These are phyloP conservation scores for Nematostella vectensis DNA, from an alignment of 92 coral and sea anemone species.

Conservation along the genomic window DNA sequence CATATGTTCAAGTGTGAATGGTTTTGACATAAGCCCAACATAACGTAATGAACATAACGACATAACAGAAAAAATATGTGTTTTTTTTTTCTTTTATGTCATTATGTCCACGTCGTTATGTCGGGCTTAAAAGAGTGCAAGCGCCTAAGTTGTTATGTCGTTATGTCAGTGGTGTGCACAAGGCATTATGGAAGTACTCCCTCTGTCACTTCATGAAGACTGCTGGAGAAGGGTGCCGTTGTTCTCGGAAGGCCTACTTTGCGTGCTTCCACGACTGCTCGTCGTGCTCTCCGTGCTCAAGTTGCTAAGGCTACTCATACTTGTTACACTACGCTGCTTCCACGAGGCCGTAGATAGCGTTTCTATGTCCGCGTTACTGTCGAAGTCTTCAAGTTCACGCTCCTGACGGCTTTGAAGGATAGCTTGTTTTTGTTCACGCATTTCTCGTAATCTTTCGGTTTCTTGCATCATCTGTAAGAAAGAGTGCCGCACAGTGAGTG, in stretches of 20 bases:
- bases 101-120: too few species aligned
- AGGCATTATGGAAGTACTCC: too few species aligned
- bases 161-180: neutral
- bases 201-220: neutral
- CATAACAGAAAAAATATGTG: too few species aligned
- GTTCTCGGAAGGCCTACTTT: constrained; percentile 27
- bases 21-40: too few species aligned
- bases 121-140: too few species aligned
- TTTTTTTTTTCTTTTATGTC: too few species aligned
- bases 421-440: constrained; percentile 52
- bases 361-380: constrained; percentile 30
- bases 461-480: constrained; percentile 68
- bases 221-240: constrained; percentile 58
- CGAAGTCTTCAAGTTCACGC: constrained; percentile 71
- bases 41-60: neutral
- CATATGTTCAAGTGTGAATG: too few species aligned
- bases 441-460: constrained; percentile 50
- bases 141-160: neutral
- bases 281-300: constrained; percentile 43
- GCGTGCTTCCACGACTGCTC: constrained; percentile 20
- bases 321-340: constrained; percentile 65
- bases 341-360: constrained; percentile 42
- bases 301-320: constrained; percentile 40
- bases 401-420: constrained; percentile 48
- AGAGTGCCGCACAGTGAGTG: neutral